Evolutionary conservation across 2,797 vertebrate species (phyloP), one percentile per base, ranked within the genome.

Genomic region (Dryobates pubescens): DNA sequence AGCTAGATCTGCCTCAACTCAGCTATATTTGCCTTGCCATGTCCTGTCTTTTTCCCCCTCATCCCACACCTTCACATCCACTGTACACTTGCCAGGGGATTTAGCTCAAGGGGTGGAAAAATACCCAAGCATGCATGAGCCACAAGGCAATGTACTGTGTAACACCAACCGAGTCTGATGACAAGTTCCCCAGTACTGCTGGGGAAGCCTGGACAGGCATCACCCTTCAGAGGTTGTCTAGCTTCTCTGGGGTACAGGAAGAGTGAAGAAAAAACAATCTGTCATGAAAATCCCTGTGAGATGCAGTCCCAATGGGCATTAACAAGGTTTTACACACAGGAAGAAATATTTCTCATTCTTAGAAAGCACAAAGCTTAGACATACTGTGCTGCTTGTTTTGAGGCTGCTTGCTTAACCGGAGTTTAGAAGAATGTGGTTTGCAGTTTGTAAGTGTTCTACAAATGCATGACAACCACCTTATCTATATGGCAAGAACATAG

Each of bases 101-200:
- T 47, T 19, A 51, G 30, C 45, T 68, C 9, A 20, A 6, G 6
- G 15, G 9, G 45, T 30, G 51, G 45, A 73, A 77, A 17, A 69
- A 14, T 13, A 74, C 6, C 10, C 47, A 62, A n/a, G 17, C 9
- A 36, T 3, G 10, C 32, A 59, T 0, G 1, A 73, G 23, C n/a
- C 70, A 32, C 0, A 0, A 32, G 30, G 62, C 32, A 54, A 54
- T 8, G 24, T 43, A 27, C 19, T 13, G 17, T 3, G 7, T 24
- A 65, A 61, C 15, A 22, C 38, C 45, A 63, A 23, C 9, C 10
- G 62, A n/a, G 23, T 14, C 7, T 49, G 58, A 45, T 3, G 10
- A 11, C 38, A 45, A 69, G 32, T 10, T 41, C 6, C 34, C 29
- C 64, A 29, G 34, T 16, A 57, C 59, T 29, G 47, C 16, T 51